Conservation (phyloP, 2,797 vertebrate species). For the Tinamus major region DNA sequence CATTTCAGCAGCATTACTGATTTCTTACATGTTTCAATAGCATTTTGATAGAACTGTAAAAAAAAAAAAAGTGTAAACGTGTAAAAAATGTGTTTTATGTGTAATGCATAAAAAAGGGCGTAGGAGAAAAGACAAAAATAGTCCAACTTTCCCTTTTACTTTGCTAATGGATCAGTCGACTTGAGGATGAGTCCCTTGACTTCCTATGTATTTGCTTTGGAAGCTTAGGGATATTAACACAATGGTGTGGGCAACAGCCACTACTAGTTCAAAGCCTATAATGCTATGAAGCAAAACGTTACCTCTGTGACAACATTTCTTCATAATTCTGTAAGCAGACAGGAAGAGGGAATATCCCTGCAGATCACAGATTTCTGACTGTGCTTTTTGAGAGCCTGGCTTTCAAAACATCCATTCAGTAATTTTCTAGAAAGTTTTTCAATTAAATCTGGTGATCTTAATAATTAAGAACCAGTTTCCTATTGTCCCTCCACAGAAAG, state of each 20-base stretch:
- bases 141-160: background rate
- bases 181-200: background rate
- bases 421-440: background rate
- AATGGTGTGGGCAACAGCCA: background rate
- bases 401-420: background rate
- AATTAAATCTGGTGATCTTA: background rate
- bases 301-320: background rate
- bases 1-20: background rate
- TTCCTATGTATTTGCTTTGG: background rate
- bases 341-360: background rate
- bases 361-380: background rate
- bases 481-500: background rate
- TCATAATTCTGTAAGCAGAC: background rate
- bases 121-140: background rate
- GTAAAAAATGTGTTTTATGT: background rate
- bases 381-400: background rate
- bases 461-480: constrained; percentile 2
- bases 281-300: background rate
- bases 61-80: background rate
- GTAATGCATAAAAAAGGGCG: background rate
- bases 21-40: fast-evolving
- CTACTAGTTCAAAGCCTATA: background rate
- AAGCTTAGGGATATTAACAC: background rate
- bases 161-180: background rate
- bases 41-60: background rate